Conservation (phyloP, 2,888 invertebrate species). For the Belgica antarctica region DNA sequence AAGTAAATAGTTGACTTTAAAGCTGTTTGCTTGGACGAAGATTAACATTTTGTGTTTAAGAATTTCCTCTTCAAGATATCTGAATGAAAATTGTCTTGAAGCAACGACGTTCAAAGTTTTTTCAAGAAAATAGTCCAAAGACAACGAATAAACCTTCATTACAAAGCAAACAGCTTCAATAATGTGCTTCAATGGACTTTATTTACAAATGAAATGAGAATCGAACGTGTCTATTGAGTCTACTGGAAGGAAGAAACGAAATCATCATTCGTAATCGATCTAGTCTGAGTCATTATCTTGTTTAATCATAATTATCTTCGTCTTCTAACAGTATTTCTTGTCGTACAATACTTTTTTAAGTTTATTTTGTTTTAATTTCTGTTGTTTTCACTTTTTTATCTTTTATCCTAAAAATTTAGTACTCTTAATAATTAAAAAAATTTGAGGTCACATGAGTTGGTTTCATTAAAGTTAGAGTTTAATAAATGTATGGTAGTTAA, state of each 20-base stretch:
- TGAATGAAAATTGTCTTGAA: too few relatives aligned
- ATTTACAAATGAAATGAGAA: background rate
- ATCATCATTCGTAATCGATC: too few relatives aligned
- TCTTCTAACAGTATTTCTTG: background rate
- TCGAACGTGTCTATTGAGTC: background rate
- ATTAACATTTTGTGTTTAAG: too few relatives aligned
- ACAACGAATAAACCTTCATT: too few relatives aligned
- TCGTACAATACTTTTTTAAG: background rate
- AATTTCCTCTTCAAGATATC: too few relatives aligned
- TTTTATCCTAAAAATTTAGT: constrained; percentile 15
- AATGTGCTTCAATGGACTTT: too few relatives aligned
- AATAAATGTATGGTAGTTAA: constrained; percentile 3
- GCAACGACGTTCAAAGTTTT: too few relatives aligned
- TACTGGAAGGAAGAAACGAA: background rate
- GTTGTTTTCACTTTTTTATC: background rate
- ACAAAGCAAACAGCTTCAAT: too few relatives aligned
- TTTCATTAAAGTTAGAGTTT: constrained; percentile 47
- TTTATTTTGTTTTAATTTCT: background rate
- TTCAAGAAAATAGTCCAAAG: too few relatives aligned
- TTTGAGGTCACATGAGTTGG: constrained; percentile 58
- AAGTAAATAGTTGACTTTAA: background rate
- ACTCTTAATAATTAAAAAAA: constrained; percentile 52
- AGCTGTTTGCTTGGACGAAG: too few relatives aligned
- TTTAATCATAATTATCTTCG: background rate
- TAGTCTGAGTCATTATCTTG: too few relatives aligned